Evolutionary conservation across 1,140 invertebrate genomes (phyloP).

Genomic region (Drosophila kanapiae): DNA sequence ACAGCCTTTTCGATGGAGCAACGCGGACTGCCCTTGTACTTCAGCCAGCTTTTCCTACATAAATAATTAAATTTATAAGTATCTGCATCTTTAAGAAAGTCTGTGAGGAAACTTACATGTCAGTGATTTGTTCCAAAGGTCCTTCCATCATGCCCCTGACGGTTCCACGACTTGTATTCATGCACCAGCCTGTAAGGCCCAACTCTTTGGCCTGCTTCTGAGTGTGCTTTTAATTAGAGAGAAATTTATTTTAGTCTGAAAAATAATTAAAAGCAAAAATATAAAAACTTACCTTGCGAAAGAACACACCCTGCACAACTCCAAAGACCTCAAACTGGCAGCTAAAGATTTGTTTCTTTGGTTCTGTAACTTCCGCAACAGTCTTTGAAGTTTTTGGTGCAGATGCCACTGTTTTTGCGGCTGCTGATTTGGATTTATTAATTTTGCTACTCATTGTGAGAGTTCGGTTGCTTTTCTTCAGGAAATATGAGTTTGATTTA

Average conservation of each 20-base stretch:
- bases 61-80: neutral
- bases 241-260: no score
- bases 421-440: slow-evolving; percentile 26
- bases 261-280: no score
- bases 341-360: slow-evolving; percentile 29
- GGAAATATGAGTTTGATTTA: neutral
- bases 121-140: slow-evolving; percentile 41
- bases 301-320: slow-evolving; percentile 59
- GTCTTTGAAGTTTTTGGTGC: neutral
- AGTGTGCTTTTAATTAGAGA: slow-evolving; percentile 34
- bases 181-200: slow-evolving; percentile 64
- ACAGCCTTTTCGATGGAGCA: slow-evolving; percentile 56
- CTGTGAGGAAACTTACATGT: slow-evolving; percentile 40
- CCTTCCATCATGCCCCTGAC: slow-evolving; percentile 66
- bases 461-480: neutral
- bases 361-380: neutral
- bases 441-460: slow-evolving; percentile 56
- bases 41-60: slow-evolving; percentile 58
- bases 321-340: slow-evolving; percentile 60
- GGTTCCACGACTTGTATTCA: slow-evolving; percentile 60
- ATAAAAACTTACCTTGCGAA: slow-evolving; percentile 49
- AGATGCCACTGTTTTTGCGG: neutral
- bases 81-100: no score
- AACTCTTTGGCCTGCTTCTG: slow-evolving; percentile 51
- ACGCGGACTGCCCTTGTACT: slow-evolving; percentile 65